Base-by-base conservation (phyloP, 1,140 invertebrate species). In the Solenopsis invicta region DNA sequence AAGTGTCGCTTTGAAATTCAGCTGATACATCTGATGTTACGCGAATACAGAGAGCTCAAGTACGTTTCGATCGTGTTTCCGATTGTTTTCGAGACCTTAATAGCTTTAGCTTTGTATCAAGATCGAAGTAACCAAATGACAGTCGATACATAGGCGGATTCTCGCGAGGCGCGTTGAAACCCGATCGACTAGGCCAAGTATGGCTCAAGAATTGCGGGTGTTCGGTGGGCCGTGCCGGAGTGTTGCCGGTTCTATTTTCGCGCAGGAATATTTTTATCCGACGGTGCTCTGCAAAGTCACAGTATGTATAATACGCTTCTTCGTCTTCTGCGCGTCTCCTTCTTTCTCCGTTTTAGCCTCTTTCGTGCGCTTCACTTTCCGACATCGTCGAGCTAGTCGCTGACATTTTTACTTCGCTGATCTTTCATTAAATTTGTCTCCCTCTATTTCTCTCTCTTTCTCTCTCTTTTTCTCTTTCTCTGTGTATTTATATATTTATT, bases 251-350 rank as follows among this genome's bases (percentile, higher is more conserved):
- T 87, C 91, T 92, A 92, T 92, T 92, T 92, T 75, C 88, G 88
- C 74, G 48, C 88, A n/a, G 48, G 91, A 91, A 92, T 92, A 92
- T 92, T 92, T 92, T 92, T 92, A 92, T 92, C 91, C 88, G 10
- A 77, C 89, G 64, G 80, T 88, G 87, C 86, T 41, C 34, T 71
- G 89, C 86, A 87, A 88, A 92, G 81, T 82, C 86, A 71, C 80
- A 64, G 72, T 85, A 89, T 90, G 86, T 86, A 87, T 89, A 89
- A 91, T 89, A 86, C 84, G 66, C 62, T 82, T 87, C 90, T 91
- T 81, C 78, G 75, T 87, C 69, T 74, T 64, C 72, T 74, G 50
- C 8, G 29, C n/a, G 5, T 52, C 59, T 75, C 10, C 18, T 34
- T 80, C 78, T 71, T 72, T 72, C 75, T 37, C 61, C 54, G n/a